Percentiles rank a stretch among this genome's conserved stretches.
Evolutionary conservation across 2,113 vertebrate species (phyloP).

Genomic region (Chloropsis hardwickii): DNA sequence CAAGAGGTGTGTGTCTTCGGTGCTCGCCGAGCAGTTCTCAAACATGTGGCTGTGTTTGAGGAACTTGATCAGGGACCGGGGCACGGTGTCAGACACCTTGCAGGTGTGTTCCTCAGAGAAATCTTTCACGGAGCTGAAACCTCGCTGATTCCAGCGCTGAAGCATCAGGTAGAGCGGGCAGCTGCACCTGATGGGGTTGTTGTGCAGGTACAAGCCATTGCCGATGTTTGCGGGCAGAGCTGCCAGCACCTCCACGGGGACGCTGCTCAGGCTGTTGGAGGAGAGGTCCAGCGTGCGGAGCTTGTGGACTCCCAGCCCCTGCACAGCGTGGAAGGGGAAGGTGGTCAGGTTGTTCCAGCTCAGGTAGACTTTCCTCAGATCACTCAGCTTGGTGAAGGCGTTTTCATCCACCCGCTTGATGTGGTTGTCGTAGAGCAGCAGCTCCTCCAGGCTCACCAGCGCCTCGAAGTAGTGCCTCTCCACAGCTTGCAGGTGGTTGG

Average conservation of each 20-base stretch:
- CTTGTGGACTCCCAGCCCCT: slow-evolving; percentile 76
- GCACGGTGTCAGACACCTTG: slow-evolving; percentile 68
- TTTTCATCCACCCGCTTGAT: slow-evolving; percentile 79
- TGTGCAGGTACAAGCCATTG: slow-evolving; percentile 88
- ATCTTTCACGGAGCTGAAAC: slow-evolving; percentile 80
- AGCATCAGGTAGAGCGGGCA: slow-evolving; percentile 85
- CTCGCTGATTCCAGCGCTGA: slow-evolving; percentile 78
- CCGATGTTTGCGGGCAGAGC: slow-evolving; percentile 75
- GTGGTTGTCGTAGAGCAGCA: slow-evolving; percentile 90
- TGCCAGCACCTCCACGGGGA: slow-evolving; percentile 81
- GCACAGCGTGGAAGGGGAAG: slow-evolving; percentile 86
- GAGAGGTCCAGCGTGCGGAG: slow-evolving; percentile 89
- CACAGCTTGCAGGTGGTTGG: slow-evolving; percentile 79
- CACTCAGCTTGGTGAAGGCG: slow-evolving; percentile 75
- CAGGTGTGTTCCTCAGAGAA: slow-evolving; percentile 85
- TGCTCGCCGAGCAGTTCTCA: slow-evolving; percentile 74
- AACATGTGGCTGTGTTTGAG: slow-evolving; percentile 79
- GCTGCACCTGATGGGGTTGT: slow-evolving; percentile 88
- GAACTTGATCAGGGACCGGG: slow-evolving; percentile 75
- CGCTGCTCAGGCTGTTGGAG: slow-evolving; percentile 82
- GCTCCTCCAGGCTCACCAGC: slow-evolving; percentile 81
- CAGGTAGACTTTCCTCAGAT: slow-evolving; percentile 85
- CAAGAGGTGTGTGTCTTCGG: background rate
- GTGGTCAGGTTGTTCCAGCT: slow-evolving; percentile 89
- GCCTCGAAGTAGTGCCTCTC: slow-evolving; percentile 80